phyloP scores from a whole-genome alignment of 2,797 vertebrate species.

The Gymnothorax reevesii region DNA sequence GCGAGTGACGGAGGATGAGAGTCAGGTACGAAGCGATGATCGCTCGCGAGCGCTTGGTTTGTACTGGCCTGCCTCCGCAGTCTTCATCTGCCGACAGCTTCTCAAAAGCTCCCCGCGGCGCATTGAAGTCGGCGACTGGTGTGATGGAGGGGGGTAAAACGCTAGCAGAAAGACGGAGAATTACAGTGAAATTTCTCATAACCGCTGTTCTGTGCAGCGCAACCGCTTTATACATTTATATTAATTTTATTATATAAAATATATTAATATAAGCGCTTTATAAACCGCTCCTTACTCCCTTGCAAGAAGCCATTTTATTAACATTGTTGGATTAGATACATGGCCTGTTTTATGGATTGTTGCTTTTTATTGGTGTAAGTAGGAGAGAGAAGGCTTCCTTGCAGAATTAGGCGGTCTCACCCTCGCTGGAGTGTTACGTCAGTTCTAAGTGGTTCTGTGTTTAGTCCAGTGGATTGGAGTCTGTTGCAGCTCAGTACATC shows the following conservation, averaged over 20 bases:
- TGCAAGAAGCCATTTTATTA: constrained; percentile 56
- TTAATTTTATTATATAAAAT: too few species aligned
- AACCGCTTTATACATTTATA: not conserved
- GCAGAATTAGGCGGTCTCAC: constrained; percentile 72
- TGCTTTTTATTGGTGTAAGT: constrained; percentile 71
- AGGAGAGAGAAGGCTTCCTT: constrained; percentile 68
- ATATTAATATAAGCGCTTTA: too few species aligned
- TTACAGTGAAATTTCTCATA: not conserved
- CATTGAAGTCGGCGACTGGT: constrained; percentile 21
- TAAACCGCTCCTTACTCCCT: not conserved
- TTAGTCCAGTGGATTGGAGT: constrained; percentile 15
- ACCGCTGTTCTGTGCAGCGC: not conserved
- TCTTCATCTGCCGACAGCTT: constrained; percentile 33
- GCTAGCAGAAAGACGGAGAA: not conserved
- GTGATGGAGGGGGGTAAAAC: not conserved
- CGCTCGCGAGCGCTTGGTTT: not conserved
- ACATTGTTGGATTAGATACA: constrained; percentile 68
- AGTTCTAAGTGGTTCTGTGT: constrained; percentile 31
- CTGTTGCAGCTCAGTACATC: too few species aligned
- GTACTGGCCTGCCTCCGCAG: constrained; percentile 14
- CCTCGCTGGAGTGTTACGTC: constrained; percentile 64
- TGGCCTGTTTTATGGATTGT: constrained; percentile 69
- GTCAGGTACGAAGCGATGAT: not conserved
- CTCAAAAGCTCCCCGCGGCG: constrained; percentile 26
- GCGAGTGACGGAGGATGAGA: not conserved